phyloP scores from a whole-genome alignment of 2,113 vertebrate species.

The Holacanthus passer region DNA sequence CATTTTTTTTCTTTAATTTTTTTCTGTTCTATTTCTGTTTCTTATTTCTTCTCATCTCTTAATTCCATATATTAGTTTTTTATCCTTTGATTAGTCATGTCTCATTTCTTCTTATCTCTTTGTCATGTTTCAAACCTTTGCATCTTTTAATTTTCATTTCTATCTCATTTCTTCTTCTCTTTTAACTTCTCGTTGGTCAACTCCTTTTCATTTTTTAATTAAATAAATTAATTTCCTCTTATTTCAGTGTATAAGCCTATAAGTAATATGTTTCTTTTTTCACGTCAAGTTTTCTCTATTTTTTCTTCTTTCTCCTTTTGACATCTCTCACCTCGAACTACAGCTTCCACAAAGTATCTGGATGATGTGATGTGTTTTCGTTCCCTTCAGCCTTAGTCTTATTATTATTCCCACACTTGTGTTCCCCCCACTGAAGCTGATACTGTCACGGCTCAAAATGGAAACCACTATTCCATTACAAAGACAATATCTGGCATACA shows the following conservation, averaged over 20 bases:
- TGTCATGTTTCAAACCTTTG: too few relatives aligned
- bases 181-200: too few relatives aligned
- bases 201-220: too few relatives aligned
- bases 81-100: not conserved
- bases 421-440: not conserved
- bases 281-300: too few relatives aligned
- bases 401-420: not conserved
- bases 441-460: not conserved
- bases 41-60: not conserved
- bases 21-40: too few relatives aligned
- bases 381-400: not conserved
- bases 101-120: not conserved
- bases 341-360: not conserved
- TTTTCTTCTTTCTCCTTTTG: not conserved
- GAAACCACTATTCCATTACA: constrained; percentile 1
- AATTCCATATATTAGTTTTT: not conserved
- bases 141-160: too few relatives aligned
- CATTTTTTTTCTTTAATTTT: not conserved
- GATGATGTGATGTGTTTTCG: not conserved
- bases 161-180: not conserved
- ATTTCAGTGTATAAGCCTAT: too few relatives aligned
- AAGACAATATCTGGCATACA: constrained; percentile 18
- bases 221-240: too few relatives aligned
- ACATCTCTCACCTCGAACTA: not conserved
- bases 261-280: too few relatives aligned